Conservation (phyloP, 1,140 invertebrate species). For the Drosophila guanche region DNA sequence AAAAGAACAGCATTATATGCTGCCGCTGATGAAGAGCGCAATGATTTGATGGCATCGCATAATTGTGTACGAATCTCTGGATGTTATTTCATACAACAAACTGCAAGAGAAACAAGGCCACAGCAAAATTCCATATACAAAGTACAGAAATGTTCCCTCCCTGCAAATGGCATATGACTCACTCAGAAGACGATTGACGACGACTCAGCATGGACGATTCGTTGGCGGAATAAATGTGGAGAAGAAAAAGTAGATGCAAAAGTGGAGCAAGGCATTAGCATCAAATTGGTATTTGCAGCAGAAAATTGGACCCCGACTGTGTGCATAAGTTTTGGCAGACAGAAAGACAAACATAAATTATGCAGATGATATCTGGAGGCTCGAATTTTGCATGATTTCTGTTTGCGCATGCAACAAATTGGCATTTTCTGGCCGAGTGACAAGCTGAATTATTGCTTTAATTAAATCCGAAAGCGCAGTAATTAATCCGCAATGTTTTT, state of each 20-base stretch:
- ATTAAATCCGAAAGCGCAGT: constrained; percentile 43
- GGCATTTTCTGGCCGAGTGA: not conserved
- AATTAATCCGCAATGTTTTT: constrained; percentile 37
- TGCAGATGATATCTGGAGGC: constrained; percentile 35
- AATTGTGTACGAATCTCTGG: constrained; percentile 14
- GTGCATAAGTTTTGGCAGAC: constrained; percentile 11
- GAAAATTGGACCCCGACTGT: constrained; percentile 7
- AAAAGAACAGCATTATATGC: not conserved
- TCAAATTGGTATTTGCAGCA: constrained; percentile 22
- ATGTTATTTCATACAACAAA: not conserved
- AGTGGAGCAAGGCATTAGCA: not conserved
- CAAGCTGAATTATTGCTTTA: constrained; percentile 41
- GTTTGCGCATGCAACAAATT: constrained; percentile 20
- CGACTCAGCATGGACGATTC: not conserved
- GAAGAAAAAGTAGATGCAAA: constrained; percentile 9
- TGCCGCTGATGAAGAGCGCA: too few species aligned
- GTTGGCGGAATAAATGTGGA: not conserved
- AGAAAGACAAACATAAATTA: constrained; percentile 43
- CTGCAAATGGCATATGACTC: not conserved
- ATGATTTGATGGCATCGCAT: constrained; percentile 2
- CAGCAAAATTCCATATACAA: too few species aligned
- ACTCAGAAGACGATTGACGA: not conserved
- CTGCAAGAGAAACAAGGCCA: not conserved
- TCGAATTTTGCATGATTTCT: constrained; percentile 14
- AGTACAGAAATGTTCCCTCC: too few species aligned